Percentiles rank a stretch among this genome's conserved stretches.
Conservation (phyloP, 2,888 invertebrate species). For the Ephialtes manifestator region DNA sequence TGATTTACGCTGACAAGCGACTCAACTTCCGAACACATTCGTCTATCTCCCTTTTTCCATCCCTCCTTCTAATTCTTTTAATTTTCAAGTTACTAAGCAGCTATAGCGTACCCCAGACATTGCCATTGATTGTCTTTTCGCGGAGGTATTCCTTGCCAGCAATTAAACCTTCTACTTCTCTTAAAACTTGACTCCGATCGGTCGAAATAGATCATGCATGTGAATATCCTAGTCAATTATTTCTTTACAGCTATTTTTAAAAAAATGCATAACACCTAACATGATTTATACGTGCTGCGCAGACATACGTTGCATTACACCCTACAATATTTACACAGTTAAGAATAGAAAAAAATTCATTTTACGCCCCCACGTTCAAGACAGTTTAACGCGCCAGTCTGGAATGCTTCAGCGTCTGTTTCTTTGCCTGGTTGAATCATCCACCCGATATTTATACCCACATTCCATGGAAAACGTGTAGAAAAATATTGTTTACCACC, state of each 20-base stretch:
- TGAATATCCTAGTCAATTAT: neutral
- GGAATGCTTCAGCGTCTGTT: neutral
- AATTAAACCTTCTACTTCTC: neutral
- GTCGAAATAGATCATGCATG: neutral
- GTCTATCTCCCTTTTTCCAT: slow-evolving; percentile 28
- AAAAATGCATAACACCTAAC: neutral
- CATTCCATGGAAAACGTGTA: slow-evolving; percentile 33
- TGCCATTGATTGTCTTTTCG: neutral
- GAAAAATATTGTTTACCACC: slow-evolving; percentile 4
- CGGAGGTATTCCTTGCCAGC: neutral
- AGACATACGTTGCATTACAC: neutral
- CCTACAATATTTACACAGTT: neutral
- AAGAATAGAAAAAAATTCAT: too few relatives aligned
- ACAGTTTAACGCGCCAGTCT: slow-evolving; percentile 1
- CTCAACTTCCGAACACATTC: slow-evolving; percentile 42
- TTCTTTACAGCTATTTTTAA: neutral
- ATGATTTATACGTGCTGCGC: neutral
- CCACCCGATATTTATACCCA: slow-evolving; percentile 40
- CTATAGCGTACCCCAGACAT: neutral
- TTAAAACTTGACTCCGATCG: neutral
- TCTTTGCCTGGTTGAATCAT: slow-evolving; percentile 11
- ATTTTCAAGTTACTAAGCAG: neutral
- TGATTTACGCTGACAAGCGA: slow-evolving; percentile 63
- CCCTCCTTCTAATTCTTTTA: neutral
- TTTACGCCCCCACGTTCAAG: neutral